These are phyloP conservation scores for Odontomyia ornata DNA, from an alignment of 2,888 invertebrate species.

Conservation along the genomic window DNA sequence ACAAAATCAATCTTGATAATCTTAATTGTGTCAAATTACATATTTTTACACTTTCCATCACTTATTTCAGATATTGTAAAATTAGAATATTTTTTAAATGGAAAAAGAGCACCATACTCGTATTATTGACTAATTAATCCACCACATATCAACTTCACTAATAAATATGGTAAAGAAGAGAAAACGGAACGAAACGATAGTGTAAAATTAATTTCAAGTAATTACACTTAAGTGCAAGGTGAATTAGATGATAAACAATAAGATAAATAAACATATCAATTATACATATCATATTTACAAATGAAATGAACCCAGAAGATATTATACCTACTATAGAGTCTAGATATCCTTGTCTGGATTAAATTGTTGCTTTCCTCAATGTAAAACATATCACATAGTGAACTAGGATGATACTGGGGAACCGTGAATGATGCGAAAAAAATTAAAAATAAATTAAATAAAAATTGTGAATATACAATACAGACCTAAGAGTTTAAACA, in stretches of 20 bases:
- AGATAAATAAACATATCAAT: slow-evolving; percentile 35
- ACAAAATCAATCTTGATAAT: too few relatives aligned
- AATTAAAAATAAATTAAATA: not conserved
- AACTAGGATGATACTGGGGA: not conserved
- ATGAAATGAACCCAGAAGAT: not conserved
- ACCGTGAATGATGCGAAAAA: not conserved
- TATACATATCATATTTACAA: slow-evolving; percentile 39
- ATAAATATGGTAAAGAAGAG: too few relatives aligned
- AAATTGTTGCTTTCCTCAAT: slow-evolving; percentile 16
- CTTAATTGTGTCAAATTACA: slow-evolving; percentile 12
- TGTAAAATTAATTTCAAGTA: not conserved
- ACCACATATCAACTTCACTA: too few relatives aligned
- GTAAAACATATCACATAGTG: slow-evolving; percentile 7
- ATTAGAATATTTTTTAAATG: too few relatives aligned
- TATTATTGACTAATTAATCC: too few relatives aligned
- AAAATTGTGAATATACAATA: not conserved
- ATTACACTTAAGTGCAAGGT: slow-evolving; percentile 25
- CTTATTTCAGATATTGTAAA: too few relatives aligned
- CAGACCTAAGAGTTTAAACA: not conserved
- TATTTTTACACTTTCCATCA: not conserved
- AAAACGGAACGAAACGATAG: too few relatives aligned
- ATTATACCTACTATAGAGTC: not conserved
- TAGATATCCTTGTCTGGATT: not conserved
- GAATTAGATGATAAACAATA: not conserved
- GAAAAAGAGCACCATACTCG: too few relatives aligned